Evolutionary conservation across 2,797 vertebrate genomes (phyloP), one percentile per base, ranked within the genome.

Genomic region (Neosilurus hyrtlii): DNA sequence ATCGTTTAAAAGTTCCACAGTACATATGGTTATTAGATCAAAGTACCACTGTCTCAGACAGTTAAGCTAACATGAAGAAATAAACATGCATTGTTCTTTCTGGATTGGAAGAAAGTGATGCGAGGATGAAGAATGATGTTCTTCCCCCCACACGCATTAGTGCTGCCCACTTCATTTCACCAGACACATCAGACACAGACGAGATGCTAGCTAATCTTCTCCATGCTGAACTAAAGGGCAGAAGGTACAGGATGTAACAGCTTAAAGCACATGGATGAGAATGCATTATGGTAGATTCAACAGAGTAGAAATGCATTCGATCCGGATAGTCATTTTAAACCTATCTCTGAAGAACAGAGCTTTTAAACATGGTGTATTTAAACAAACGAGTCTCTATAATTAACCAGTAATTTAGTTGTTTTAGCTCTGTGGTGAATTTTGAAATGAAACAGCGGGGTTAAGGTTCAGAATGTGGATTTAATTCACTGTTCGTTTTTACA

Each of bases 111-210:
- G 22, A 37, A 49, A 35, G 56, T 35, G 10, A 59, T 76, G 59
- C 56, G 56, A 76, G 22, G 71, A 68, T 35, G 22, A 54, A 82
- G 81, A 84, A 85, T 63, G 57, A 86, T 84, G 75, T 79, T 79
- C 18, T 6, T 11, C 61, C 70, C 66, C 2, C 9, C 81, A 16
- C 52, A 49, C 67, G 14, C 83, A 84, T 86, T 82, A 86, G 43
- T 43, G 37, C 82, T 78, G 86, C 80, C 84, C 86, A 78, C 84
- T 84, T 86, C 82, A 84, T 77, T 86, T 84, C 80, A 57, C 65
- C 37, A 78, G 82, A 83, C 62, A 74, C 24, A 73, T 74, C 82
- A 57, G 70, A 61, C 51, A 14, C 56, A 10, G 57, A 66, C 18
- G n/a, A 59, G 75, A 24, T 56, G 49, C 67, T 56, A 52, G 65